A percentile compares a stretch with the other conserved stretches of the same genome.
These are phyloP conservation scores for Sceliomorpha sp. DNA, from an alignment of 2,888 invertebrate species.

Conservation along the genomic window DNA sequence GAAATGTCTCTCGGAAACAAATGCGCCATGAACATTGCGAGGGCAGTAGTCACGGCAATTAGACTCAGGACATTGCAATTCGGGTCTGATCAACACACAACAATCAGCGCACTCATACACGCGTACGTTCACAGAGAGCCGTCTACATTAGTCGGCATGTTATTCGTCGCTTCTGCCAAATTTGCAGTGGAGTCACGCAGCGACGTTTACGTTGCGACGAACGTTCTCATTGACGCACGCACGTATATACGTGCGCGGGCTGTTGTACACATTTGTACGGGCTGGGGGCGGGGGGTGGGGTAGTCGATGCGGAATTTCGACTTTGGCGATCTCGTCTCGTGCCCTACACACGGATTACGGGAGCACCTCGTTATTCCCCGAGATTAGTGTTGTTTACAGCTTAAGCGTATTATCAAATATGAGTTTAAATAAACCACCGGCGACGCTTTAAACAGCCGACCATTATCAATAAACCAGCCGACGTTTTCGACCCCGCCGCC, in stretches of 20 bases:
- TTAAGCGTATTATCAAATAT: slow-evolving; percentile 72
- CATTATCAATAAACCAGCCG: slow-evolving; percentile 48
- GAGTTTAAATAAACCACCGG: slow-evolving; percentile 67
- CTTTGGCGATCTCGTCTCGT: slow-evolving; percentile 50
- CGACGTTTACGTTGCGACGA: slow-evolving; percentile 49
- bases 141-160: slow-evolving; percentile 35
- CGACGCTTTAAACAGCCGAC: slow-evolving; percentile 39
- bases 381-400: slow-evolving; percentile 74
- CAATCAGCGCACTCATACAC: slow-evolving; percentile 24
- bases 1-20: slow-evolving; percentile 41
- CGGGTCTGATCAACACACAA: slow-evolving; percentile 49
- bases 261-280: slow-evolving; percentile 19
- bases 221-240: slow-evolving; percentile 29
- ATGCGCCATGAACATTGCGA: slow-evolving; percentile 22
- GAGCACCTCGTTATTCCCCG: slow-evolving; percentile 58
- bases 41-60: slow-evolving; percentile 43
- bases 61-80: slow-evolving; percentile 34
- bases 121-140: slow-evolving; percentile 4
- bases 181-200: slow-evolving; percentile 52
- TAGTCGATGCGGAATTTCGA: slow-evolving; percentile 51
- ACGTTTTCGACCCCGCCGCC: slow-evolving; percentile 25
- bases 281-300: too few relatives aligned
- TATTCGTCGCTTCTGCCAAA: slow-evolving; percentile 49
- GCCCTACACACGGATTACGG: slow-evolving; percentile 57
- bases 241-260: slow-evolving; percentile 11